Evolutionary conservation across 2,113 vertebrate species (phyloP).

Genomic region (Eulacestoma nigropectus): DNA sequence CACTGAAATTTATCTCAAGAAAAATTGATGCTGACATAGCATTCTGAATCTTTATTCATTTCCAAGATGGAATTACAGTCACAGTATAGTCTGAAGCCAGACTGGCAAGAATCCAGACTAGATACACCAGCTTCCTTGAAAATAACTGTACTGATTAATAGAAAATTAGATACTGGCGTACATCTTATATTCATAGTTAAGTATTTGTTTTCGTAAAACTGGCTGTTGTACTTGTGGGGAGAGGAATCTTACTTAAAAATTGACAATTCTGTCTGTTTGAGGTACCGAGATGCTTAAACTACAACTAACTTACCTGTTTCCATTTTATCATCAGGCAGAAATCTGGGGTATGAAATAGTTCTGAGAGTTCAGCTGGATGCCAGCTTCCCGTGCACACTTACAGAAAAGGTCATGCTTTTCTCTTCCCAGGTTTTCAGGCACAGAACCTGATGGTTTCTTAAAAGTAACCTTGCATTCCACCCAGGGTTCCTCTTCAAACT

Average conservation of each 20-base stretch:
- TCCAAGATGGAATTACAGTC: background rate
- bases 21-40: background rate
- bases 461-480: background rate
- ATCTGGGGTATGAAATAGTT: background rate
- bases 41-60: background rate
- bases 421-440: background rate
- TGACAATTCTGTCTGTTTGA: background rate
- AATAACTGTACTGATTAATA: background rate
- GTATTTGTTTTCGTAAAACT: background rate
- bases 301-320: background rate
- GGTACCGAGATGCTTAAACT: background rate
- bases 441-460: background rate
- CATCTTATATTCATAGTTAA: background rate
- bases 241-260: background rate
- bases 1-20: background rate
- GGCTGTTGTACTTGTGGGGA: background rate
- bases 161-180: background rate
- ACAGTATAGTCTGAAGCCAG: background rate
- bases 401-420: background rate
- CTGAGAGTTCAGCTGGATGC: background rate
- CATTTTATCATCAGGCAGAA: background rate
- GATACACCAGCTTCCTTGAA: background rate
- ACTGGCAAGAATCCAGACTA: background rate
- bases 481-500: background rate
- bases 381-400: background rate